Conservation (phyloP, 2,888 invertebrate genomes). For the Pollenia labialis region DNA sequence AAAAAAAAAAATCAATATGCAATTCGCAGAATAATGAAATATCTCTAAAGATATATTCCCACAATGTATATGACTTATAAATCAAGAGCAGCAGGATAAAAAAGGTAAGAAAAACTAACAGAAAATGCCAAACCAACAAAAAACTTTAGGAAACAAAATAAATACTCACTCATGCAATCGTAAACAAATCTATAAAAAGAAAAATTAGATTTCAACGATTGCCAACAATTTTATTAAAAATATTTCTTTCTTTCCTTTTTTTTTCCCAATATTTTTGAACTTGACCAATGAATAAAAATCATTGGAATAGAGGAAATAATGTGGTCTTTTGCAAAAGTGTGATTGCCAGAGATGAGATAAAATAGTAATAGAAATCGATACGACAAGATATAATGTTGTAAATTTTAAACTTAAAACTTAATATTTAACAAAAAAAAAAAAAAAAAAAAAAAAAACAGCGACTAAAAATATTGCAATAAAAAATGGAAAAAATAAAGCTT, state of each 20-base stretch:
- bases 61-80: slow-evolving; percentile 69
- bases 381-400: slow-evolving; percentile 73
- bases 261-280: slow-evolving; percentile 44
- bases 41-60: slow-evolving; percentile 69
- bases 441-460: slow-evolving; percentile 45
- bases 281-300: slow-evolving; percentile 60
- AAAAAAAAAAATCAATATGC: slow-evolving; percentile 55
- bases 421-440: slow-evolving; percentile 70
- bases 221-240: slow-evolving; percentile 65
- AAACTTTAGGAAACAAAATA: slow-evolving; percentile 61
- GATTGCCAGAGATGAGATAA: slow-evolving; percentile 72
- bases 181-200: slow-evolving; percentile 72
- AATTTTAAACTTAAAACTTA: slow-evolving; percentile 73
- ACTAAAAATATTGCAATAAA: slow-evolving; percentile 38
- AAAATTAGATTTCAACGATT: slow-evolving; percentile 74
- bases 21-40: slow-evolving; percentile 66
- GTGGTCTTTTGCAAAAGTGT: slow-evolving; percentile 58
- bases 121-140: slow-evolving; percentile 44
- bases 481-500: slow-evolving; percentile 45
- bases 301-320: slow-evolving; percentile 1
- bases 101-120: slow-evolving; percentile 24
- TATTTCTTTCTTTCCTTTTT: slow-evolving; percentile 29
- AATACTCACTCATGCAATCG: slow-evolving; percentile 71
- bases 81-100: slow-evolving; percentile 69
- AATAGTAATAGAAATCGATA: slow-evolving; percentile 74